phyloP scores from a whole-genome alignment of 2,113 vertebrate genomes.

The Sitta europaea region DNA sequence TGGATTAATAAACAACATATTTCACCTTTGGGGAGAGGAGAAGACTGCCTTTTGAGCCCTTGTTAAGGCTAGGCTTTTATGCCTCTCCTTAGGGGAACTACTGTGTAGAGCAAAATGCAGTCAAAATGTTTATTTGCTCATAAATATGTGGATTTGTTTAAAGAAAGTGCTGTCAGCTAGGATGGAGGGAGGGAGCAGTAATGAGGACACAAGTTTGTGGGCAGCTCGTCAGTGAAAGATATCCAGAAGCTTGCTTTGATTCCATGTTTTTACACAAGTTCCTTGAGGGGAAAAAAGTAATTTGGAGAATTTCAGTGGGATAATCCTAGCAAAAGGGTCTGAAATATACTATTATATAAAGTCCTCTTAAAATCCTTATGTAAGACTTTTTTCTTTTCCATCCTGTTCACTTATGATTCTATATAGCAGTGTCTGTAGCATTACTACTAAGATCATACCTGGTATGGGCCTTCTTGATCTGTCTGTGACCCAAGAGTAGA shows the following conservation, averaged over 20 bases:
- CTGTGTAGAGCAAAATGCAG: neutral
- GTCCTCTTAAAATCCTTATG: neutral
- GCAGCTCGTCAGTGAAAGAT: neutral
- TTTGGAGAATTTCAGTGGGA: neutral
- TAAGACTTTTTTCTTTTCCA: neutral
- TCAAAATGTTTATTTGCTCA: neutral
- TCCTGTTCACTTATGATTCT: neutral
- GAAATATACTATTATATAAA: neutral
- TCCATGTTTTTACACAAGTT: neutral
- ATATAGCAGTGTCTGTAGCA: neutral
- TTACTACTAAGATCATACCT: neutral
- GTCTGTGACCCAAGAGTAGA: neutral
- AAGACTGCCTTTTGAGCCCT: neutral
- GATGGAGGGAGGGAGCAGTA: neutral
- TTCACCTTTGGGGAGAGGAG: neutral
- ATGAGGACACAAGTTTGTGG: neutral
- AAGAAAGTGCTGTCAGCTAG: neutral
- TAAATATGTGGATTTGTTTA: neutral
- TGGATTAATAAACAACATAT: neutral
- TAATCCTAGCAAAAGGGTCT: neutral
- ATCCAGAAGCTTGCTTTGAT: neutral
- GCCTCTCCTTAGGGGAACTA: neutral
- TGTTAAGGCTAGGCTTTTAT: neutral
- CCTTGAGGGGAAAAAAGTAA: neutral
- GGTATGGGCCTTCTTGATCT: neutral